Evolutionary conservation across 2,797 vertebrate genomes (phyloP), one percentile per base, ranked within the genome.

Genomic region (Petrocephalus schoutedeni): DNA sequence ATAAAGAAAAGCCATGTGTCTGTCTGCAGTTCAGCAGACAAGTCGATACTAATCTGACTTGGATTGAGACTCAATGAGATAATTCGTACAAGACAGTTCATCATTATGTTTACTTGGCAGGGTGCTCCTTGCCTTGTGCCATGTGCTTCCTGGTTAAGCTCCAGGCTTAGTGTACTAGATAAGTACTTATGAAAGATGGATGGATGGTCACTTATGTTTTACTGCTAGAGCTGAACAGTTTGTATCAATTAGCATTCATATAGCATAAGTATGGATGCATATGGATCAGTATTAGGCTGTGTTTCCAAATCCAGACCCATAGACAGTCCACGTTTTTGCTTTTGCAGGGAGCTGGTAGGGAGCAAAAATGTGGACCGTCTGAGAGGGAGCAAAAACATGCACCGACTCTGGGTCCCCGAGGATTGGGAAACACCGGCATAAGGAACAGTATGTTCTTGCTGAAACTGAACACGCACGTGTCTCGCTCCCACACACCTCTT

Each of bases 401-500:
- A 32, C 28, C 64, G 12, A 67, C 28, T 32, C 1, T 61, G 59
- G 59, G 59, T 61, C 21, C 21, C 8, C 0, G 28, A 71, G 28
- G 32, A 41, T 36, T 7, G 16, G 3, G 67, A 2, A 2, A 14
- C 28, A 4, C 12, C 2, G 14, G 3, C 28, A 36, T 71, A 36
- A 71, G 67, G 12, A 19, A 71, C 12, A 14, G 32, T 74, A 2
- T 74, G 32, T 41, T 74, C 36, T 74, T 16, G 32, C 67, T 74
- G 19, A 41, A 77, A 77, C 71, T 77, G 14, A 49, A 23, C 49
- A 10, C 1, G 1, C 19, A 61, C 0, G 59, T 19, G 3, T 14
- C n/a, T 54, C 0, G 8, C 9, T 9, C 21, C n/a, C 12, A 83
- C 2, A 87, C 94, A 99, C 98, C 97, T 99, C 98, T 93, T 99